phyloP scores from a whole-genome alignment of 2,797 vertebrate genomes.

The Clarias platycephalus region DNA sequence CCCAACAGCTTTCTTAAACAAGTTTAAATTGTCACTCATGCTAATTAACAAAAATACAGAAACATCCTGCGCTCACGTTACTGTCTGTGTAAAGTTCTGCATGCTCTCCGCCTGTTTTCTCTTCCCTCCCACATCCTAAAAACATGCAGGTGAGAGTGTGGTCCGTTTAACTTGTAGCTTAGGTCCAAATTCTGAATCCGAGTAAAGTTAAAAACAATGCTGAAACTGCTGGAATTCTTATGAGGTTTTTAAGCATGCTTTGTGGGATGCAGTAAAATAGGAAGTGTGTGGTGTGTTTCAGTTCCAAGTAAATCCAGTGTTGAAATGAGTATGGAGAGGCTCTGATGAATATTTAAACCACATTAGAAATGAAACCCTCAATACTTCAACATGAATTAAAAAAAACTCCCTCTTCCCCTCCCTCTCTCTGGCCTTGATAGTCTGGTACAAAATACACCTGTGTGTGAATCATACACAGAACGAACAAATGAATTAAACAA shows the following conservation, averaged over 20 bases:
- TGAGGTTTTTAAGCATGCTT: background rate
- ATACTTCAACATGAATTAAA: background rate
- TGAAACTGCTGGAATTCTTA: background rate
- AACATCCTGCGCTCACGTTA: background rate
- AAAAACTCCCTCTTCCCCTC: background rate
- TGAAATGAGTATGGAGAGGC: background rate
- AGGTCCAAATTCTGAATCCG: background rate
- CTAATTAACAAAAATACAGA: background rate
- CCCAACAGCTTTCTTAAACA: background rate
- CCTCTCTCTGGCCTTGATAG: constrained; percentile 7
- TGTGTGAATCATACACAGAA: constrained; percentile 26
- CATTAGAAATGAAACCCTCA: background rate
- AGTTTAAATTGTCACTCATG: background rate
- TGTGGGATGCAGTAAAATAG: background rate
- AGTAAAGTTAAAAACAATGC: background rate
- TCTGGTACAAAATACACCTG: constrained; percentile 29
- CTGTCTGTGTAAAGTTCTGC: background rate
- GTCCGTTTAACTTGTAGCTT: too few relatives aligned
- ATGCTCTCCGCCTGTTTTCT: background rate
- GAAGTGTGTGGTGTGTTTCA: background rate
- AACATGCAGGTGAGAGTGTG: background rate
- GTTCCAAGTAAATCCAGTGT: background rate
- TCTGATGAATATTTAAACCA: background rate
- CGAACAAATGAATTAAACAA: constrained; percentile 28
- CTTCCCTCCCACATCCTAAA: background rate